Evolutionary conservation across 2,113 vertebrate genomes (phyloP), one percentile per base, ranked within the genome.

Genomic region (Paraplagusia blochii): DNA sequence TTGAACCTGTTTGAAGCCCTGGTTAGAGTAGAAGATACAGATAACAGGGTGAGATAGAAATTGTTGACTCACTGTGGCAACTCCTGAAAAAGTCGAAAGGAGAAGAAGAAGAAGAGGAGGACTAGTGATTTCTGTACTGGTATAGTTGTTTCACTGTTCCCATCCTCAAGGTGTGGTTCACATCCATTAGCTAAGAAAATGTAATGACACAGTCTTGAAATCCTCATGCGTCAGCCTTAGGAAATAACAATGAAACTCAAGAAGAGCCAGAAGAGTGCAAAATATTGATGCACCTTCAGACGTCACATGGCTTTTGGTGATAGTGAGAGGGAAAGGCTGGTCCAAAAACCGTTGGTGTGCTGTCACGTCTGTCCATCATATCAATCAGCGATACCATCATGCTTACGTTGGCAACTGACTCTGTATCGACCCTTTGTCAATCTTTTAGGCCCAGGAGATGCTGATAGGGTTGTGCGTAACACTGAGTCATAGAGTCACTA

Each of bases 221-320:
- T n/a, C n/a, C 22, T 29, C 2, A 29, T 4, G 22, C 22, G 6
- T 29, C 22, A 29, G 22, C 6, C 6, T 29, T 29, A 42, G 10
- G 4, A 46, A 19, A n/a, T n/a, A 8, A 11, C 10, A 38, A 22
- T 53, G 63, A 48, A 29, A 18, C 57, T 40, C 12, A 2, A 9
- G 17, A 58, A 34, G 11, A 63, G 56, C 68, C 60, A 62, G 62
- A 79, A 43, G 79, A 64, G 65, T 65, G 34, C 36, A 2, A 5
- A 0, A 15, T 77, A 76, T 84, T 76, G 76, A 83, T 63, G 66
- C 18, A 22, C 36, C 34, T 45, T 34, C 58, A 22, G 47, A 22
- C 22, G 55, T 76, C 59, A 51, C 60, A 34, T 74, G 65, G 64
- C 43, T 40, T 17, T 38, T 40, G 36, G 15, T 7, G 40, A 79